Evolutionary conservation across 2,113 vertebrate species (phyloP).

Genomic region (Sander lucioperca): DNA sequence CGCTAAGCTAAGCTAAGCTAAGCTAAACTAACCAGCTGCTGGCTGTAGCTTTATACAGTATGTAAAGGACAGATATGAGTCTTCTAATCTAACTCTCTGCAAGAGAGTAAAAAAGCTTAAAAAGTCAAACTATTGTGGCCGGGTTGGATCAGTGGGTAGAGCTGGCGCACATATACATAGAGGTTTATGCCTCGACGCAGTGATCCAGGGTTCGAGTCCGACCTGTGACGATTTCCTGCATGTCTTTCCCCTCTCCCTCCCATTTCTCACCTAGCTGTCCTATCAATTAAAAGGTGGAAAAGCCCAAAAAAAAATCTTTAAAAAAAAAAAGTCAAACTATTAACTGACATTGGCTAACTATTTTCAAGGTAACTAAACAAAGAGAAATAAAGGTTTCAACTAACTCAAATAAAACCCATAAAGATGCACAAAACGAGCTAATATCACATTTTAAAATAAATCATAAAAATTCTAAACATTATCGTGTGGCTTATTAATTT

Average conservation of each 20-base stretch:
- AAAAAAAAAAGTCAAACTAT: not conserved
- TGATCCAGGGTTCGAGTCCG: too few species aligned
- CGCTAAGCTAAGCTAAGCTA: not conserved
- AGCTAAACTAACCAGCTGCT: not conserved
- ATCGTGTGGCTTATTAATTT: constrained; percentile 3
- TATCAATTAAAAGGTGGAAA: too few species aligned
- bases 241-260: too few species aligned
- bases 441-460: not conserved
- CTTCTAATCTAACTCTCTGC: too few species aligned
- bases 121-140: not conserved
- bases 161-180: too few species aligned
- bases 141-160: too few species aligned
- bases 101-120: too few species aligned
- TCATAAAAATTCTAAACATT: not conserved
- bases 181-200: too few species aligned
- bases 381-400: not conserved
- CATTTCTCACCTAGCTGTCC: too few species aligned
- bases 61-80: not conserved
- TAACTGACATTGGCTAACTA: not conserved
- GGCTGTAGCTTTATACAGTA: not conserved
- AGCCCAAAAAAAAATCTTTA: too few species aligned
- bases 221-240: too few species aligned
- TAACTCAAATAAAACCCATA: not conserved
- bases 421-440: not conserved
- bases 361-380: not conserved